Percentiles rank a stretch among this genome's conserved stretches.
phyloP scores from a whole-genome alignment of 2,888 invertebrate species.

The Carcina quercana region DNA sequence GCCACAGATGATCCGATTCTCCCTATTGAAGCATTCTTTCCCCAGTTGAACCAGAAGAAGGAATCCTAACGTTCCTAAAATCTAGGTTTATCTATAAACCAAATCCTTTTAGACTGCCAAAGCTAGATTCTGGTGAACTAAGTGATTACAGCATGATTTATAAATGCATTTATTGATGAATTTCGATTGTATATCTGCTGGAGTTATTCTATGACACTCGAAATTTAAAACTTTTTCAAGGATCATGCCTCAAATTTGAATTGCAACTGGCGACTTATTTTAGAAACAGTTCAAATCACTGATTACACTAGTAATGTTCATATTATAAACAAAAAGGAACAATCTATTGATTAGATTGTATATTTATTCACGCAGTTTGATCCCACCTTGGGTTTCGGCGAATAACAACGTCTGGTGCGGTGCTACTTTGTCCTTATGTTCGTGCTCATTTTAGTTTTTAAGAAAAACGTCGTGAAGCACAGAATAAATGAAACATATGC shows the following conservation, averaged over 20 bases:
- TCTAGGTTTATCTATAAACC: conserved; percentile 42
- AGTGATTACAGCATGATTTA: neutral
- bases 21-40: conserved; percentile 87
- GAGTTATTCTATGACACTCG: too few species aligned
- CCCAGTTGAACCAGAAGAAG: conserved; percentile 79
- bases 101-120: conserved; percentile 63
- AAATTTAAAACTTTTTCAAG: too few species aligned
- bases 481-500: too few species aligned
- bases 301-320: too few species aligned
- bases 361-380: neutral
- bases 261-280: too few species aligned
- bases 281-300: too few species aligned
- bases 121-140: conserved; percentile 24
- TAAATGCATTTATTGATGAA: neutral
- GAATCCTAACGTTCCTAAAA: conserved; percentile 54
- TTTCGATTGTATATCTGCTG: neutral
- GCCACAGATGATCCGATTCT: conserved; percentile 86
- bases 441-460: conserved; percentile 21
- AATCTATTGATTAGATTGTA: neutral
- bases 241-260: too few species aligned
- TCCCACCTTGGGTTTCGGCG: neutral
- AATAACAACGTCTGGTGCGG: conserved; percentile 1
- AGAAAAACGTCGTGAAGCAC: too few species aligned
- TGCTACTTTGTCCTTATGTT: conserved; percentile 7
- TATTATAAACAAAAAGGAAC: neutral